Base-by-base conservation (phyloP, 1,140 invertebrate species). In the Manduca sexta region DNA sequence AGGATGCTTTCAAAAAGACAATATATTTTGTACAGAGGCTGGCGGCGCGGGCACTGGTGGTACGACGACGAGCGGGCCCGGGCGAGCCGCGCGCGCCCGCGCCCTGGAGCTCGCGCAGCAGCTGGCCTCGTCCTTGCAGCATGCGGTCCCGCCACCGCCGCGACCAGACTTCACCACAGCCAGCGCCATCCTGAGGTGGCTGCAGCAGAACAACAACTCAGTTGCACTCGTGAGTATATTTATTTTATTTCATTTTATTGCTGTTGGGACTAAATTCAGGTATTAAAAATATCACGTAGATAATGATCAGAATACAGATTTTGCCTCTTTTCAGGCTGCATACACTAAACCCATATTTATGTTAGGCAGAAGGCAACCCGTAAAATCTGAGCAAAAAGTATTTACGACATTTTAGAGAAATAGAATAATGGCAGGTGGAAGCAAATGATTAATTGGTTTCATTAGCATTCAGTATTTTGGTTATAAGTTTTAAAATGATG, bases 131-230 rank as follows among this genome's bases (percentile, higher is more conserved):
- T 79, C 84, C 0, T 66, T 87, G 17, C 84, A 86, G 60, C 84
- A 86, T 48, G 78, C 84, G 1, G 72, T 84, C 4, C 86, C 86
- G n/a, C 86, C 84, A 18, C 84, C 84, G 0, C 86, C 86, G 6
- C 56, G 84, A 7, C 86, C 86, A 0, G 86, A 87, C 69, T 87
- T 86, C 75, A 87, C 86, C 51, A 87, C 86, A 17, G 76, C 80
- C 48, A 84, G 83, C 46, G 84, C 86, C 17, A 85, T 87, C 29
- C 59, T 87, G 31, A 68, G 86, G 13, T 87, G 86, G 86, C 52
- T 87, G 35, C 75, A 81, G 55, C 76, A 84, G 47, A 76, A 81
- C 58, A 84, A 85, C 59, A 84, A 83, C 47, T 64, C 68, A 2
- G 71, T 80, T 1, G 69, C 75, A 17, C 63, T 84, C 34, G 77